Base-by-base conservation (phyloP, 2,113 vertebrate species). In the Nerophis ophidion region DNA sequence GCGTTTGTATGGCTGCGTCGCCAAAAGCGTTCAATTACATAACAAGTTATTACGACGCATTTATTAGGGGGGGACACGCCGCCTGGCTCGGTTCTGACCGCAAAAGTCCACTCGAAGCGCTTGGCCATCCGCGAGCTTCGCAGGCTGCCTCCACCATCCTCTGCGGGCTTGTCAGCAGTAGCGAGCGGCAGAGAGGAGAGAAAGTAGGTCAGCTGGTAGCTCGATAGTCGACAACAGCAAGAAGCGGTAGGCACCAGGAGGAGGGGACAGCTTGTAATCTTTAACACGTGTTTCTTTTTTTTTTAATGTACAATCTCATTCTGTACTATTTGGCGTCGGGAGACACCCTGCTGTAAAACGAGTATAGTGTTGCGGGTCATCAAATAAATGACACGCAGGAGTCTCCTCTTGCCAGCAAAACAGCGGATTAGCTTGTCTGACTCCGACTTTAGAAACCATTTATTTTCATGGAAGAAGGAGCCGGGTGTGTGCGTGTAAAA, bases 141-240 rank as follows among this genome's bases (percentile, higher is more conserved):
- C 82, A 68, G 61, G 69, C 77, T 54, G 60, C 65, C 70, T 86
- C 80, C 79, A 76, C 51, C 81, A 87, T 86, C 80, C 78, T 84
- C 74, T 79, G 69, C 79, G 67, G 74, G 77, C 78, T 79, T 78
- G 87, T 89, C 89, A 89, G 89, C 88, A 89, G 84, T 65, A 79
- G 71, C 74, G 87, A 80, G 87, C 66, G 77, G 79, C 78, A 60
- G 84, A 77, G 82, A 80, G 81, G 81, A 59, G 72, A 72, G 85
- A 89, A 92, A 93, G 89, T 92, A 91, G 92, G 92, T 91, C 92
- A 91, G 71, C 72, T 86, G 74, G 81, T 67, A 87, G 88, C 83
- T 85, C 82, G 76, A 83, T 77, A 75, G 84, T 85, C 70, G 61
- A 79, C 77, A 65, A 76, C 82, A 79, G 80, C 84, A 83, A 56